Evolutionary conservation across 2,113 vertebrate genomes (phyloP), one percentile per base, ranked within the genome.

Genomic region (Nannobrachium achirus): DNA sequence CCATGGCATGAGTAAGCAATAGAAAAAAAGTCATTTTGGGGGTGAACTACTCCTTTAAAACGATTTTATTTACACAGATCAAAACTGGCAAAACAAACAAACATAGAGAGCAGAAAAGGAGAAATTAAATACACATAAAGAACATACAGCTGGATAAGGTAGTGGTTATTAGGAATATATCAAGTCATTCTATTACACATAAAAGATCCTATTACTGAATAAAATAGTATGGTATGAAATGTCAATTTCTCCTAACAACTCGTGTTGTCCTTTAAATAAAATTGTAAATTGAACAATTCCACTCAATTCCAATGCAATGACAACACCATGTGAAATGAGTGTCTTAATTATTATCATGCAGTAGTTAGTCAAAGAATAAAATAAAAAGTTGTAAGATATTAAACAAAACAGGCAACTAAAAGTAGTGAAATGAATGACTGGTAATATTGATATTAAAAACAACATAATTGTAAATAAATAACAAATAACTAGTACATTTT

Each of bases 191-290:
- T 56, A 41, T 19, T 48, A 3, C 25, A 58, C 20, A 75, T 25
- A 38, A 56, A 11, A 64, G 8, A 64, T 61, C n/a, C n/a, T n/a
- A n/a, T n/a, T n/a, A 51, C 63, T 56, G 14, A 52, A 56, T 53
- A 50, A 38, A 61, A 2, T 13, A 1, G 8, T 46, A 40, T 11
- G 13, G 8, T 46, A 40, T 11, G 13, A 45, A n/a, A 63, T 14
- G 41, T 63, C 8, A 41, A 4, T 5, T 39, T 14, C 8, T 4
- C 25, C 59, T 59, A 38, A 38, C 25, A 44, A 11, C 55, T 78
- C 45, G 10, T 5, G 52, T 58, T 4, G 2, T 18, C 20, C 10
- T 49, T 19, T 45, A 2, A 56, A 56, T 44, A 62, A 56, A 58
- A n/a, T 10, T n/a, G 8, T 51, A 20, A 33, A 56, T 39, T 14